Evolutionary conservation across 2,797 vertebrate genomes (phyloP), one percentile per base, ranked within the genome.

Genomic region (Epinephelus coioides): DNA sequence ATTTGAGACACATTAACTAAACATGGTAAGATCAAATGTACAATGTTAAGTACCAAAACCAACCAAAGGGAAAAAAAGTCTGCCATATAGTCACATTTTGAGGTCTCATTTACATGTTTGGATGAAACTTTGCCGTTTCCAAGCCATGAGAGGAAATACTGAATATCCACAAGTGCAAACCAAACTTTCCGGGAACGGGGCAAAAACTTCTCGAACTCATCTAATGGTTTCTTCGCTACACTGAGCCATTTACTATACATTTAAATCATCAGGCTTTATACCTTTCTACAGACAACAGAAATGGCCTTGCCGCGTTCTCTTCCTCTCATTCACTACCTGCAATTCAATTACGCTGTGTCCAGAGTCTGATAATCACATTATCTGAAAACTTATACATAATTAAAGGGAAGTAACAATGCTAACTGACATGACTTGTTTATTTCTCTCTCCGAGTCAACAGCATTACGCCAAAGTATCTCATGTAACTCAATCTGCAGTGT

Each of bases 361-460:
- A 92, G 92, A 93, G 88, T 88, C 83, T 54, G 76, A 83, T 92
- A 81, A 95, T 88, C 55, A n/a, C 44, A 87, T 96, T 91, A 92
- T 61, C 68, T 75, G 89, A 87, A 93, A 95, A 85, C 82, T 38
- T 88, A 94, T 77, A 87, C 91, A 86, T 69, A 77, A 91, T 93
- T 91, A 92, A 85, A 90, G 91, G 90, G 88, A 88, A 89, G 81
- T 78, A 79, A 80, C 82, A 66, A 86, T 56, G 78, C 77, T 88
- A 84, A 92, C 83, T 86, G 79, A 85, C 87, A 89, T 84, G 73
- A 86, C 76, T 86, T 88, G 84, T 85, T 90, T 84, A 78, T 92
- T 90, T 90, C 79, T 70, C 77, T 80, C 81, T 79, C 21, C 27
- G 15, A 74, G 76, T 76, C 82, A 86, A 88, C 79, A 77, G 78